Evolutionary conservation across 2,888 invertebrate genomes (phyloP), one percentile per base, ranked within the genome.

Genomic region (Hesperia comma): DNA sequence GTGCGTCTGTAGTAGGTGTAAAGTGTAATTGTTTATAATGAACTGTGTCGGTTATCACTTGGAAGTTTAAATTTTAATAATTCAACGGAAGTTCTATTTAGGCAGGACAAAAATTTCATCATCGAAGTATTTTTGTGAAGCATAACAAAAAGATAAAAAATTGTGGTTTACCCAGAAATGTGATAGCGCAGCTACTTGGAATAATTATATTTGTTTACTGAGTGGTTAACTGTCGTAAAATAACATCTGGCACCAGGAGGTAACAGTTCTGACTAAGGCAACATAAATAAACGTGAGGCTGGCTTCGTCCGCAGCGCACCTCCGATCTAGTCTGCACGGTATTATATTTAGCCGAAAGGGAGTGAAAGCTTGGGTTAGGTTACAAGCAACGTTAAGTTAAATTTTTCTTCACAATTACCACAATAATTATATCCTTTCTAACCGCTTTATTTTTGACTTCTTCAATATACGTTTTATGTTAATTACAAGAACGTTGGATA

Each of bases 181-280:
- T 67, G 63, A 68, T 70, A 60, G 69, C 63, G 60, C 61, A 68
- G 63, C 70, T 33, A 5, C 17, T 58, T 14, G 32, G 46, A 54
- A 40, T 60, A n/a, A n/a, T n/a, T n/a, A 15, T 53, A 79, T 81
- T 82, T 84, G 87, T 86, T 88, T 86, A 83, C 86, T 85, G 81
- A 78, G 80, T 80, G 83, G 83, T 77, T 79, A 84, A 84, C 82
- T 84, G 88, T 88, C 88, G 86, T 90, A 87, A 90, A 88, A 84
- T 84, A 89, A 88, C 91, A 91, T 91, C 88, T 92, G 90, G 90
- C 83, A 86, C 80, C 87, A 84, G 86, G 84, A 88, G 88, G 89
- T 85, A 88, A 84, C 80, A 83, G 80, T 86, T 86, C 86, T 87
- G 88, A 86, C 87, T 86, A 85, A 88, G 86, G 86, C 85, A 88